A percentile compares a stretch with the other conserved stretches of the same genome.
Conservation (phyloP, 2,888 invertebrate species). For the Himalopsyche tibetana region DNA sequence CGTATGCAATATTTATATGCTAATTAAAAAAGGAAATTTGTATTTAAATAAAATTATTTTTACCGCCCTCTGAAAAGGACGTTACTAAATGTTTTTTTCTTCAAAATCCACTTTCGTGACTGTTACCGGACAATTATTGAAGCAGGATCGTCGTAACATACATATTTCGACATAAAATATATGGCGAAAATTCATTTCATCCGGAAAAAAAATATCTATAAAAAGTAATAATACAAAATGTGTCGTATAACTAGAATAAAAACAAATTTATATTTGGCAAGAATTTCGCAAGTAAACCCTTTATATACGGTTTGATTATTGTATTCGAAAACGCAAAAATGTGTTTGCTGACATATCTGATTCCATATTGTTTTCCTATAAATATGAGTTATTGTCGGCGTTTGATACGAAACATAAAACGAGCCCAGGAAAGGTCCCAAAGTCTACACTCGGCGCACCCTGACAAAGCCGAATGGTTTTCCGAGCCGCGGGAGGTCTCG, state of each 20-base stretch:
- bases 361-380: constrained; percentile 28
- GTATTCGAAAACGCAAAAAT: constrained; percentile 2
- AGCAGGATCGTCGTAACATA: no score
- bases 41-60: no score
- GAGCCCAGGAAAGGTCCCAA: not conserved
- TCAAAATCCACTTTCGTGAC: no score
- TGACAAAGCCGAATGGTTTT: constrained; percentile 51
- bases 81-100: no score
- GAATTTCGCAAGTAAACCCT: not conserved
- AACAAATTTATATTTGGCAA: not conserved
- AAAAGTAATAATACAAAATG: no score
- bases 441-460: not conserved
- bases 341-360: not conserved
- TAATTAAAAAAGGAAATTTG: no score
- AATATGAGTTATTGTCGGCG: not conserved
- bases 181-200: no score
- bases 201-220: no score
- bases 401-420: not conserved
- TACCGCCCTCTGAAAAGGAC: no score
- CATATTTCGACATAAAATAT: no score
- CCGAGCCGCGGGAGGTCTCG: constrained; percentile 53
- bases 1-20: no score
- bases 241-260: not conserved
- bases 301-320: not conserved
- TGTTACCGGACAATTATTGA: no score